Evolutionary conservation across 2,797 vertebrate genomes (phyloP).

Genomic region (Parotocinclus haroldoi): DNA sequence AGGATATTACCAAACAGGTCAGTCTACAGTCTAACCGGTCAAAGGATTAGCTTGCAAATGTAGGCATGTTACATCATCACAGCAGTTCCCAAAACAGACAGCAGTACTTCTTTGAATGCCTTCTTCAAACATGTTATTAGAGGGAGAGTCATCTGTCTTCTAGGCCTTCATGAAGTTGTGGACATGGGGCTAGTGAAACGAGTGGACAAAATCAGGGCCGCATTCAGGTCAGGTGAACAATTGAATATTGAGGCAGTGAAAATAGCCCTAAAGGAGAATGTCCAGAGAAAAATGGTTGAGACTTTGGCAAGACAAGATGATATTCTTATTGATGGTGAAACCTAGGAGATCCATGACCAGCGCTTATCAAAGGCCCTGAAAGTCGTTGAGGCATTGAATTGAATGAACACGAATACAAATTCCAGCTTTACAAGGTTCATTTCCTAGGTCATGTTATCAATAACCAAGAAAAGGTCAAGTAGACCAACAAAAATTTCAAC

Average conservation of each 20-base stretch:
- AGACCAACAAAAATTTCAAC: too few species aligned
- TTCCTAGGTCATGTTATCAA: conserved; percentile 34
- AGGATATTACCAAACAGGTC: conserved; percentile 27
- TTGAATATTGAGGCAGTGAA: conserved; percentile 34
- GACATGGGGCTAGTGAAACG: conserved; percentile 15
- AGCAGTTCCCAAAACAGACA: conserved; percentile 21
- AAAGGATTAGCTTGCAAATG: background rate
- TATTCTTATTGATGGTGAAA: conserved; percentile 16
- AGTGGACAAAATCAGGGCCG: conserved; percentile 11
- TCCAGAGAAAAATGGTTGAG: conserved; percentile 33
- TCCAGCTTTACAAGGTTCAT: conserved; percentile 18
- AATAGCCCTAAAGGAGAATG: conserved; percentile 27
- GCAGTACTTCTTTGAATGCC: conserved; percentile 3
- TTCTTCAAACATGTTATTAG: conserved; percentile 9
- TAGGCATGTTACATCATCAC: background rate
- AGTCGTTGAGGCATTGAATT: conserved; percentile 9
- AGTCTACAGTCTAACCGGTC: background rate
- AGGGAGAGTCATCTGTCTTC: conserved; percentile 5
- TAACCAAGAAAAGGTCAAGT: too few species aligned
- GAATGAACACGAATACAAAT: conserved; percentile 25
- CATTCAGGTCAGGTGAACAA: conserved; percentile 15
- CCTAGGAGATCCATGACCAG: conserved; percentile 9
- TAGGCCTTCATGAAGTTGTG: conserved; percentile 10
- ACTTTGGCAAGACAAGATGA: conserved; percentile 22
- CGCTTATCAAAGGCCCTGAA: conserved; percentile 1